Base-by-base conservation (phyloP, 1,140 invertebrate species). In the Cyphomyrmex costatus region DNA sequence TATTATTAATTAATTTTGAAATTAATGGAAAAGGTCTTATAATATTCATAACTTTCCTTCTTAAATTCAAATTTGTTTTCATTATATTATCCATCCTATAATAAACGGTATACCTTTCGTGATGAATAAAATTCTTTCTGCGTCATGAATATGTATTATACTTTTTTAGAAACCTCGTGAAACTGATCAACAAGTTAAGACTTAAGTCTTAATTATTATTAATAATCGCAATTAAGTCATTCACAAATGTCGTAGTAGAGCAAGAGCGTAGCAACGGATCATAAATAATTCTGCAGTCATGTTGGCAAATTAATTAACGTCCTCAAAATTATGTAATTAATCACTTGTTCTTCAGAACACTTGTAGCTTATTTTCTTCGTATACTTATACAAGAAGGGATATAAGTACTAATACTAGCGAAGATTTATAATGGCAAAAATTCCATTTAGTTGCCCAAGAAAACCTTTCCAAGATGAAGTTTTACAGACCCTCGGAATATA, bases 251-350 rank as follows among this genome's bases (percentile, higher is more conserved):
- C n/a, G n/a, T 19, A 66, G 27, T 33, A 36, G 46, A 30, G 61
- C 12, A 65, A 61, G 27, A n/a, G 21, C 12, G 19, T 42, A 33
- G 12, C 6, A 19, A 21, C 27, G 24, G 33, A 46, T 49, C 24
- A 30, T 78, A 60, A 78, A 78, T 78, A 78, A 78, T 33, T 78
- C 33, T 33, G 21, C 42, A 68, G 33, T 78, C 60, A 30, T 7
- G 19, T 51, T 46, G 7, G 14, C 30, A 33, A 79, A 68, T 79
- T 79, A 79, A 79, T 79, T 79, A 68, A 66, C n/a, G 46, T 24
- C 42, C 61, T 12, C 46, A 46, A 33, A 49, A 68, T 79, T 68
- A 33, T n/a, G n/a, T 51, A 79, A 79, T 79, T 68, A 79, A 66
- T 79, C 42, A 66, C 12, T 19, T n/a, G 24, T 58, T 24, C 27